Evolutionary conservation across 2,113 vertebrate species (phyloP), one percentile per base, ranked within the genome.

Genomic region (Oncorhynchus kisutch): DNA sequence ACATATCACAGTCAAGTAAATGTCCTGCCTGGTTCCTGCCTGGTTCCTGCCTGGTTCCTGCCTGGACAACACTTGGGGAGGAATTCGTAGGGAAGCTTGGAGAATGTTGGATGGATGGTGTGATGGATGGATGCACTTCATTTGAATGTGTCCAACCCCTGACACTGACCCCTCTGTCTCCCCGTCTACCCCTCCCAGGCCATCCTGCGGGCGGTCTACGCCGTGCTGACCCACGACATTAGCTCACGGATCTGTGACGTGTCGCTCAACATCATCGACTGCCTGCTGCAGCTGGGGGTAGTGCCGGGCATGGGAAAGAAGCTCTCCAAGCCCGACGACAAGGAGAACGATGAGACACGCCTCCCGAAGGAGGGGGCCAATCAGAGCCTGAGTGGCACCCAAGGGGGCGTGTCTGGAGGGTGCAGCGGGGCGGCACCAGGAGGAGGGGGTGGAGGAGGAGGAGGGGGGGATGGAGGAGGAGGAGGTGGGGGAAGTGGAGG

Each of bases 201-300:
- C 48, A 92, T 99, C 59, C 87, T 99, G 81, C 96, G 97, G 70
- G 97, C 97, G 18, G 94, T 99, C 71, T 97, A 96, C 57, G 93
- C 98, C n/a, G 96, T 99, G 31, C 93, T 99, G 74, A 97, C 95
- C 78, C 96, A 98, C 5, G 98, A 99, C 85, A 98, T 99, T 89
- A 98, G 96, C 86, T 99, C 98, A 59, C 94, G 98, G 14, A 96
- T 99, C 86, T 99, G 97, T 0, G 98, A 99, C 13, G 96, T 96
- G 81, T 96, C 96, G 0, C 93, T 99, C 66, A 99, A 96, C 88
- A 97, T 99, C 73, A 97, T 99, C 22, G 97, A 99, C 71, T 97
- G 96, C 76, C 91, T 99, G 77, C 94, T 99, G 83, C 98, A 99
- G 78, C 95, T 99, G 74, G 95, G 96, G 0, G 96, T 99, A 66